Conservation (phyloP, 2,113 vertebrate species). For the Gallinago undulata region DNA sequence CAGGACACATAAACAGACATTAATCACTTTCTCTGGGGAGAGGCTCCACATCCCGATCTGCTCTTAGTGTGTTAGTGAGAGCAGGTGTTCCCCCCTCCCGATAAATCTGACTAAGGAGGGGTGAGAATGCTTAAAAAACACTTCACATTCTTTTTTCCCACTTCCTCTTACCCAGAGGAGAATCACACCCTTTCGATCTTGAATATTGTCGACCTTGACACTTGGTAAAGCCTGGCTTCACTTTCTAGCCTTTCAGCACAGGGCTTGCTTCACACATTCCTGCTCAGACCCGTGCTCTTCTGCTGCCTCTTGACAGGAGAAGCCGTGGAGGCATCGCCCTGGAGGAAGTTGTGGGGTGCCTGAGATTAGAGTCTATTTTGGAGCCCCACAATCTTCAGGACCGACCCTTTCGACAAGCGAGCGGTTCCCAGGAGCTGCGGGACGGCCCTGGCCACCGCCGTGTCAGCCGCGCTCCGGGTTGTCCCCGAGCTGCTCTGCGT, state of each 20-base stretch:
- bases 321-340: background rate
- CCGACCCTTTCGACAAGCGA: background rate
- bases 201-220: background rate
- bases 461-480: rapidly evolving
- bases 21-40: background rate
- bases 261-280: slow-evolving; percentile 4
- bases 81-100: background rate
- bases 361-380: slow-evolving; percentile 37
- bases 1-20: background rate
- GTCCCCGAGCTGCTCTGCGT: background rate
- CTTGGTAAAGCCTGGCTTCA: background rate
- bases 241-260: slow-evolving; percentile 15
- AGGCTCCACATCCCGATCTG: background rate
- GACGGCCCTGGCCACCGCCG: rapidly evolving
- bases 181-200: background rate
- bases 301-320: slow-evolving; percentile 8
- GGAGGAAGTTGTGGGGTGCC: background rate
- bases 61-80: background rate
- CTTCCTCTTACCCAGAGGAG: background rate
- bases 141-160: background rate
- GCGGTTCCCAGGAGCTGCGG: background rate
- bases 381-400: background rate
- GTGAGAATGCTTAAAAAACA: background rate
- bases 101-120: background rate
- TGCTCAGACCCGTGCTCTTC: background rate